These are phyloP conservation scores for Megaceryle maxima DNA, from an alignment of 2,113 vertebrate species.

Conservation along the genomic window DNA sequence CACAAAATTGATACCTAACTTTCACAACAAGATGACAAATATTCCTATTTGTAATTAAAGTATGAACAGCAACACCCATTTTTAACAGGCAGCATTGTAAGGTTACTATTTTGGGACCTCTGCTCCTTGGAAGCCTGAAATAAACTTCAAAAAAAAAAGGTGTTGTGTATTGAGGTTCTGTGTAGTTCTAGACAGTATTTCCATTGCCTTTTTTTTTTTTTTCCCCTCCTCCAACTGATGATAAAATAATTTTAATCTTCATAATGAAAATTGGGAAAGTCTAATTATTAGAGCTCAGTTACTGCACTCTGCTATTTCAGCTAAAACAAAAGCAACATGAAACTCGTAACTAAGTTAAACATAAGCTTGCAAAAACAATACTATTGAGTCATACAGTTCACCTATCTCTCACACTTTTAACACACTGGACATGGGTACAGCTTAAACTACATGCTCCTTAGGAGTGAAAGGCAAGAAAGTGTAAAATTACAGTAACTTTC, in stretches of 20 bases:
- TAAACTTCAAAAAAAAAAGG: background rate
- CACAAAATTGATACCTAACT: background rate
- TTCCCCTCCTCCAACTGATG: background rate
- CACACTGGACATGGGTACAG: background rate
- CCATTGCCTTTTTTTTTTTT: accelerated
- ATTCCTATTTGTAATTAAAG: background rate
- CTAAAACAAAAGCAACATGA: background rate
- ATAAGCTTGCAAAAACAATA: conserved; percentile 13
- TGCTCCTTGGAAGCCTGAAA: background rate
- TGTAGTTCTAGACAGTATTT: background rate
- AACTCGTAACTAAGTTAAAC: conserved; percentile 1
- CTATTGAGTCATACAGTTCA: background rate
- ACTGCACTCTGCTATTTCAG: background rate
- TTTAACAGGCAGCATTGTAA: background rate
- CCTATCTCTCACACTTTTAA: background rate
- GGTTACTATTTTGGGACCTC: background rate
- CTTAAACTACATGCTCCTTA: background rate
- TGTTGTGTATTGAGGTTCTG: background rate
- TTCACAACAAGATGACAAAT: background rate
- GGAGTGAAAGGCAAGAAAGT: background rate
- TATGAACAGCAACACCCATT: background rate
- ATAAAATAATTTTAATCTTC: background rate
- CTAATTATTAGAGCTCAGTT: background rate
- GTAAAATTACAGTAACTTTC: background rate
- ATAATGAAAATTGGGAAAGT: background rate